These are phyloP conservation scores for Seira musarum DNA, from an alignment of 2,888 invertebrate genomes.

Conservation along the genomic window DNA sequence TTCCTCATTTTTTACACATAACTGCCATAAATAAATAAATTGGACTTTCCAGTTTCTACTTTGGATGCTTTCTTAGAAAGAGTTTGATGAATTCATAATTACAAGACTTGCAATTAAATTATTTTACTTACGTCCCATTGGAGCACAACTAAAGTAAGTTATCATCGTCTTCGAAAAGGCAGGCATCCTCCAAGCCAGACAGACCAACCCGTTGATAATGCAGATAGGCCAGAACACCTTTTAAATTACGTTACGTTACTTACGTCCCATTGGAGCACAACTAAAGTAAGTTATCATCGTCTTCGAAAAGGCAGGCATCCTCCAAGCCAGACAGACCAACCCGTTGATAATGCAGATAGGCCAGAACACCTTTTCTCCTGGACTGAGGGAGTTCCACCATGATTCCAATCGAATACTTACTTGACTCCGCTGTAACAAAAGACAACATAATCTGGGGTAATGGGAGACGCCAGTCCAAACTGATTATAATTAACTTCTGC, in stretches of 20 bases:
- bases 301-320: constrained; percentile 80
- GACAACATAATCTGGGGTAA: no score
- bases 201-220: constrained; percentile 84
- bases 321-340: constrained; percentile 87
- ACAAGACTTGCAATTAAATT: background rate
- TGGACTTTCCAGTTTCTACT: no score
- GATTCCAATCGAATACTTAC: constrained; percentile 72
- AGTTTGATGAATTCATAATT: background rate
- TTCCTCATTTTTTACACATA: background rate
- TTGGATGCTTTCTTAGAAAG: constrained; percentile 15
- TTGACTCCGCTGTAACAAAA: constrained; percentile 20
- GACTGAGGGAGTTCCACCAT: constrained; percentile 83
- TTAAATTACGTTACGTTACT: constrained; percentile 71
- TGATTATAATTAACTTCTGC: no score
- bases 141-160: constrained; percentile 88
- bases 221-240: constrained; percentile 84
- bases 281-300: constrained; percentile 89
- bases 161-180: constrained; percentile 82
- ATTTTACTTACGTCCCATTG: constrained; percentile 81
- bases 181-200: constrained; percentile 86
- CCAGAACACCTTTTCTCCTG: constrained; percentile 84
- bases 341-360: constrained; percentile 86
- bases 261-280: constrained; percentile 85
- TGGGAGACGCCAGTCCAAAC: no score
- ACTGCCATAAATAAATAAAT: constrained; percentile 10